A percentile compares a stretch with the other conserved stretches of the same genome.
phyloP scores from a whole-genome alignment of 1,140 invertebrate species.

The Hyphantria cunea region DNA sequence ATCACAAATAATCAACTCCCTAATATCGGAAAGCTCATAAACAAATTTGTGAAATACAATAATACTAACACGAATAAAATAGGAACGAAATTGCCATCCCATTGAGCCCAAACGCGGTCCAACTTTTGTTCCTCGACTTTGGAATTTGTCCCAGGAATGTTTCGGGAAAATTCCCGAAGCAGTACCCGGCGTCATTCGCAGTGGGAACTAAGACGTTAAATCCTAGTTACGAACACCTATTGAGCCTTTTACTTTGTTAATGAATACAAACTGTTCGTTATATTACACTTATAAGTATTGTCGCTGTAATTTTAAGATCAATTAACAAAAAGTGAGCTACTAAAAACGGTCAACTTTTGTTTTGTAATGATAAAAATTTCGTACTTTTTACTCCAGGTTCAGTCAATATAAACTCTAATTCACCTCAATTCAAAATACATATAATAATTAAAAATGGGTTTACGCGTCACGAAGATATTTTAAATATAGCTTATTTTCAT shows the following conservation, averaged over 20 bases:
- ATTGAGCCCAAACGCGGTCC: slow-evolving; percentile 43
- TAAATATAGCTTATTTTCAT: no score
- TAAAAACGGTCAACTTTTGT: no score
- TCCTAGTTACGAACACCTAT: slow-evolving; percentile 70
- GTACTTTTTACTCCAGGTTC: no score
- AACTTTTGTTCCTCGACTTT: slow-evolving; percentile 46
- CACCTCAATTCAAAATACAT: no score
- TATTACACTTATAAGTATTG: slow-evolving; percentile 49
- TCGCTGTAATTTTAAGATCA: no score
- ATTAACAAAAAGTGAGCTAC: no score
- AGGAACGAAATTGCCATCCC: slow-evolving; percentile 23
- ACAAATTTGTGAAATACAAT: slow-evolving; percentile 5
- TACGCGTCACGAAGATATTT: no score
- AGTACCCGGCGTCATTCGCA: slow-evolving; percentile 53
- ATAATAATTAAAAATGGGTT: no score
- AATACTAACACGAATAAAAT: slow-evolving; percentile 3
- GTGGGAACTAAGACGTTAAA: slow-evolving; percentile 73
- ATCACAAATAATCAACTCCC: background rate
- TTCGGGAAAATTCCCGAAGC: slow-evolving; percentile 61
- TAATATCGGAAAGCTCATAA: background rate
- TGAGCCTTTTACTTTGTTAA: slow-evolving; percentile 68
- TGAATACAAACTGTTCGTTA: slow-evolving; percentile 68
- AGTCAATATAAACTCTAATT: no score
- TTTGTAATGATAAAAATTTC: no score
- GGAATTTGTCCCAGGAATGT: slow-evolving; percentile 69